Evolutionary conservation across 2,113 vertebrate genomes (phyloP).

Genomic region (Peucedramus taeniatus): DNA sequence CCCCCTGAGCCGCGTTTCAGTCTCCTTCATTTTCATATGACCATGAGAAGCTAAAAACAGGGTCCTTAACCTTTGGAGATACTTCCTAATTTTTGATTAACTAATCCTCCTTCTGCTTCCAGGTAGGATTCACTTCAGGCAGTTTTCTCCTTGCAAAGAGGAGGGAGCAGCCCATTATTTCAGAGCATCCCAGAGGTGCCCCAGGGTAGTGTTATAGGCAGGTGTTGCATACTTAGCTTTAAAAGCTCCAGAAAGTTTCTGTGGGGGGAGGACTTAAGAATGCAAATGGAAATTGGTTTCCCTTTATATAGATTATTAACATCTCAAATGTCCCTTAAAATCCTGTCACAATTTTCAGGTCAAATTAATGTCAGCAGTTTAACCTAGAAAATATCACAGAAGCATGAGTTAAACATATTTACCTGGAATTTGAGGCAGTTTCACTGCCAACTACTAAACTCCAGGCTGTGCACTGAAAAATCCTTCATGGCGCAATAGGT

Average conservation of each 20-base stretch:
- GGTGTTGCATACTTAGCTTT: neutral
- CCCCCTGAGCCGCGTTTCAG: neutral
- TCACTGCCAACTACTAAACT: neutral
- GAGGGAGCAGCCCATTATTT: neutral
- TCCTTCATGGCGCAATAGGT: rapidly evolving
- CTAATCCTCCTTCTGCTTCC: neutral
- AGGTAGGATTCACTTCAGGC: neutral
- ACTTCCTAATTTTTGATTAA: neutral
- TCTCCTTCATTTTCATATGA: neutral
- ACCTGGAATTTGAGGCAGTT: neutral
- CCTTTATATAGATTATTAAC: neutral
- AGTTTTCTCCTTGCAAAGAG: neutral
- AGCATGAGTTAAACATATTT: neutral
- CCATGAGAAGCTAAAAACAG: neutral
- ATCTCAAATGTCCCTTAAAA: neutral
- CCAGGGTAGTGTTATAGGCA: rapidly evolving
- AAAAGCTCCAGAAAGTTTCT: neutral
- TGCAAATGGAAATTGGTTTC: neutral
- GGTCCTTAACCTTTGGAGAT: neutral
- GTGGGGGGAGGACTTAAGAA: neutral
- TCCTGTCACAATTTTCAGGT: neutral
- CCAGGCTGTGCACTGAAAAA: neutral
- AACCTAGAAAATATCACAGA: neutral
- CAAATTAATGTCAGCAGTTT: neutral
- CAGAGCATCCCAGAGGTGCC: neutral